Conservation (phyloP, 2,888 invertebrate species). For the Drosophila parthenogenetica region DNA sequence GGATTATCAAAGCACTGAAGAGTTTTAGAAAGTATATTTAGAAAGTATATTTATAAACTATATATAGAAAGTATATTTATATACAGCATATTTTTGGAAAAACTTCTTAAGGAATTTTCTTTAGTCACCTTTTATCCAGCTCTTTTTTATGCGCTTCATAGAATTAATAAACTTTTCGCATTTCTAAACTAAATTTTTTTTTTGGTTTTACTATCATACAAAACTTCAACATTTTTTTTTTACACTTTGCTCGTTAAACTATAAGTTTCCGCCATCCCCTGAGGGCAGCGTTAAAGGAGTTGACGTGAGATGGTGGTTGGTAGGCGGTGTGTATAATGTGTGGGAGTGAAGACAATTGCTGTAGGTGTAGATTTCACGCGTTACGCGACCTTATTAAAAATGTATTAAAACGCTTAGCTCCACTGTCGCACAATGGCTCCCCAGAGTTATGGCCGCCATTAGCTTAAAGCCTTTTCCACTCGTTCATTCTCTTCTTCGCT, state of each 20-base stretch:
- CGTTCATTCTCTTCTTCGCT: background rate
- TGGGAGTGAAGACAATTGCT: background rate
- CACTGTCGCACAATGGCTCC: constrained; percentile 29
- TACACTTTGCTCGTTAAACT: constrained; percentile 29
- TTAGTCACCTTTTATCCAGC: background rate
- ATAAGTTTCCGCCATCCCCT: constrained; percentile 9
- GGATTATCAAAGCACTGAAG: no score
- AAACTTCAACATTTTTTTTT: constrained; percentile 3
- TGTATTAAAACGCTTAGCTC: constrained; percentile 58
- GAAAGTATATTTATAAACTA: no score
- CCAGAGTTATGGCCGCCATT: constrained; percentile 15
- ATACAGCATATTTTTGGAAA: background rate
- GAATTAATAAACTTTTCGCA: constrained; percentile 18
- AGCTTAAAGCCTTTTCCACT: background rate
- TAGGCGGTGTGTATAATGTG: background rate
- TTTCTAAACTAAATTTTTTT: constrained; percentile 6
- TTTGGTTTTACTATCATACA: constrained; percentile 7
- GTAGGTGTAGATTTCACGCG: constrained; percentile 25
- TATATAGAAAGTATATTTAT: background rate
- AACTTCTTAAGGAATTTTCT: background rate
- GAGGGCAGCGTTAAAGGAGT: background rate
- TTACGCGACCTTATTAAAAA: constrained; percentile 55
- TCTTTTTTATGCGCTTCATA: constrained; percentile 2
- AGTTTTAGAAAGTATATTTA: no score
- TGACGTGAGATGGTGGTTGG: background rate